Evolutionary conservation across 2,888 invertebrate genomes (phyloP).

Genomic region (Stenodera caucasica): DNA sequence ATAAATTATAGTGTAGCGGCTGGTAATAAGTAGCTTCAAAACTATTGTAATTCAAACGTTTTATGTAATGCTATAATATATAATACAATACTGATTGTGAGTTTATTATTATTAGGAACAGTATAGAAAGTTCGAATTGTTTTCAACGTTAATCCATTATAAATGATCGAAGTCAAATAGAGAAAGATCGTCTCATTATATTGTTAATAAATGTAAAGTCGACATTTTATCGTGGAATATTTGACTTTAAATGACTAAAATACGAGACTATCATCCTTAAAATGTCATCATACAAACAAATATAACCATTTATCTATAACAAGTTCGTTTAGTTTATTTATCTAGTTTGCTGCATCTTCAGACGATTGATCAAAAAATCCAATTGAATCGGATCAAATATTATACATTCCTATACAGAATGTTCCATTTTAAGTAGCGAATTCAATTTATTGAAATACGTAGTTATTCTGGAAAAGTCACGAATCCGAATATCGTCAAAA

Average conservation of each 20-base stretch:
- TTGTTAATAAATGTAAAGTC: no score
- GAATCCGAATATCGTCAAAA: no score
- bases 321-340: background rate
- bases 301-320: background rate
- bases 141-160: background rate
- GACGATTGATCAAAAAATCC: no score
- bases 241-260: background rate
- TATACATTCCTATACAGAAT: no score
- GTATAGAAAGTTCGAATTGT: background rate
- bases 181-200: background rate
- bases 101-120: background rate
- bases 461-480: no score
- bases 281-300: no score
- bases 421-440: no score
- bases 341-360: background rate
- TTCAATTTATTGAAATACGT: no score
- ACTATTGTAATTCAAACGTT: constrained; percentile 15
- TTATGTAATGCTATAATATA: constrained; percentile 4
- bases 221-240: background rate
- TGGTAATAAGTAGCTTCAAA: constrained; percentile 14
- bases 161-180: background rate
- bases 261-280: background rate
- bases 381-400: background rate
- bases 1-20: constrained; percentile 16
- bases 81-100: background rate